A percentile compares a stretch with the other conserved stretches of the same genome.
Conservation (phyloP, 2,888 invertebrate species). For the Rhaphigaster nebulosa region DNA sequence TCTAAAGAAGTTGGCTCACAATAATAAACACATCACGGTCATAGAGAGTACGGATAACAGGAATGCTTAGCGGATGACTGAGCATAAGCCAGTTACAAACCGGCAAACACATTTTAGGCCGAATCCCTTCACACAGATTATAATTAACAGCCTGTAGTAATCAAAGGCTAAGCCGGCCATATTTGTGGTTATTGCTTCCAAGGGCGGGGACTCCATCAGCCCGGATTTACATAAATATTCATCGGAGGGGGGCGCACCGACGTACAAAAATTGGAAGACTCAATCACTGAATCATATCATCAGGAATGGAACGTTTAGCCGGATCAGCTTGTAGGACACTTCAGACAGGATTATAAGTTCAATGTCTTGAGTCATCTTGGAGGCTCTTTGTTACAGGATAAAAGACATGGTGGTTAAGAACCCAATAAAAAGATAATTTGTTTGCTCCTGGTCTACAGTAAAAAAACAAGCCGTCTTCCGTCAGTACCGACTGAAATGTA, state of each 20-base stretch:
- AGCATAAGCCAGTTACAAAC: constrained; percentile 26
- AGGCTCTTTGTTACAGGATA: background rate
- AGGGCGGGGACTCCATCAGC: background rate
- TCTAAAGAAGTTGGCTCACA: background rate
- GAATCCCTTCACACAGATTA: constrained; percentile 32
- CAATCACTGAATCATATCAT: background rate
- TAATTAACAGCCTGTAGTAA: constrained; percentile 29
- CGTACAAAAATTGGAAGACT: background rate
- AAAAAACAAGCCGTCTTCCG: too few species aligned
- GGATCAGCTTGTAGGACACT: background rate
- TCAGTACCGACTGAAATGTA: too few species aligned
- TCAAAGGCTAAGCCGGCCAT: constrained; percentile 27
- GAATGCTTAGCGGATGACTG: background rate
- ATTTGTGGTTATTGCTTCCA: constrained; percentile 45
- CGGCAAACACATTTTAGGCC: background rate
- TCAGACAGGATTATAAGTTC: background rate
- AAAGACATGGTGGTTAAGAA: background rate
- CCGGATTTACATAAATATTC: constrained; percentile 23
- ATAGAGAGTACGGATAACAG: constrained; percentile 10
- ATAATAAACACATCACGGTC: constrained; percentile 23
- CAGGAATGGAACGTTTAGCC: background rate
- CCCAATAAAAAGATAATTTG: too few species aligned
- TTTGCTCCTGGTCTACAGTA: too few species aligned
- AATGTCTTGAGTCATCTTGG: background rate
- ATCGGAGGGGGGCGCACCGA: background rate